phyloP scores from a whole-genome alignment of 2,113 vertebrate species.

The Dromas ardeola region DNA sequence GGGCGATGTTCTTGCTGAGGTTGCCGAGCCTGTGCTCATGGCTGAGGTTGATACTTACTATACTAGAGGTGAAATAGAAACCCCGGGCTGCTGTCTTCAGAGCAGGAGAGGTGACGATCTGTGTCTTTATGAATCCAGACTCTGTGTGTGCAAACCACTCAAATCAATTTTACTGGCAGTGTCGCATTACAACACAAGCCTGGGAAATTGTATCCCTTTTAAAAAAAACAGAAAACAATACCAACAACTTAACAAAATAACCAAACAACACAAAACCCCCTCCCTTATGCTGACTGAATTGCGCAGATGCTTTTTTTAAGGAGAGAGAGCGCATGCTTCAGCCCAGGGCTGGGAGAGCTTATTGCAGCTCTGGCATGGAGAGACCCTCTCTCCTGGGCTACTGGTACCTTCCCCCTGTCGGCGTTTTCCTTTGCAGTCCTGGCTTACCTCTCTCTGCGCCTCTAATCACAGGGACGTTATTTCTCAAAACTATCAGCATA shows the following conservation, averaged over 20 bases:
- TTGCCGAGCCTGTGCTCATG: background rate
- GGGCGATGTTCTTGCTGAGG: background rate
- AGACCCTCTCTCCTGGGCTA: background rate
- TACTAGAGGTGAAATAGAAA: background rate
- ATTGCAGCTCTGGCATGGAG: background rate
- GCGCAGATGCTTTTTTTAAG: background rate
- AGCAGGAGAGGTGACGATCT: background rate
- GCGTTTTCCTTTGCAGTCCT: background rate
- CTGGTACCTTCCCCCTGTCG: background rate
- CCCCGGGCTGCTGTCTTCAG: background rate
- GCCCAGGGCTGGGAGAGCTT: background rate
- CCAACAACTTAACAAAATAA: accelerated
- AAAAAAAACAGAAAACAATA: background rate
- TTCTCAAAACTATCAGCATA: background rate
- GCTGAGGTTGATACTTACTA: background rate
- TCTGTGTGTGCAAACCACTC: background rate
- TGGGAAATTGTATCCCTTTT: background rate
- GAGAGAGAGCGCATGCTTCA: background rate
- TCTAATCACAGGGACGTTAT: background rate
- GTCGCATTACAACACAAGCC: background rate
- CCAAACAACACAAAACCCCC: accelerated
- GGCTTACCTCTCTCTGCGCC: background rate
- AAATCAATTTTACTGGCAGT: background rate
- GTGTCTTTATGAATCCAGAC: background rate
- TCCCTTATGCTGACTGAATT: background rate